A percentile compares a stretch with the other conserved stretches of the same genome.
These are phyloP conservation scores for Brenthis ino DNA, from an alignment of 2,888 invertebrate species.

Conservation along the genomic window DNA sequence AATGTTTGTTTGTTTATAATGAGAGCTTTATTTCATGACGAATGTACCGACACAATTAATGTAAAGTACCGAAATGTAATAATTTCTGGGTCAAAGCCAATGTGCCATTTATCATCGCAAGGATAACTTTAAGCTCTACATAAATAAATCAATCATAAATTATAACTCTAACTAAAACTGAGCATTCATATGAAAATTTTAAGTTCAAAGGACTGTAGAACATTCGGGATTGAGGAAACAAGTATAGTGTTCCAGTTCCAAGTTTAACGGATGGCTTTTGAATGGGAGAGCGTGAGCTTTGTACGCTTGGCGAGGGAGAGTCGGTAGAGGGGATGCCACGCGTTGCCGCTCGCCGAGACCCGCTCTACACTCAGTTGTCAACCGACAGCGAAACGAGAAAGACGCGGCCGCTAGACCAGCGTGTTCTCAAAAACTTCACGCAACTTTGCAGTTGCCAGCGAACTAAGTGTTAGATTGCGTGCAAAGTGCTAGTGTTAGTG, in stretches of 20 bases:
- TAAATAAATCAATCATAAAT: background rate
- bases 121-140: conserved; percentile 11
- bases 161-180: background rate
- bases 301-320: conserved; percentile 16
- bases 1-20: conserved; percentile 21
- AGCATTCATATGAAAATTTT: background rate
- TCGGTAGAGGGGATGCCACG: conserved; percentile 52
- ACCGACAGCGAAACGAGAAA: conserved; percentile 72
- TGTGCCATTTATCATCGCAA: conserved; percentile 25
- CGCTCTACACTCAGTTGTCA: conserved; percentile 65
- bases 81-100: conserved; percentile 43
- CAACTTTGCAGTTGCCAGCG: conserved; percentile 70
- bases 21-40: conserved; percentile 15
- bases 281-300: conserved; percentile 20
- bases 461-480: conserved; percentile 71
- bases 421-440: conserved; percentile 80
- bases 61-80: conserved; percentile 33
- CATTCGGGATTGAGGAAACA: conserved; percentile 1
- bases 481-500: conserved; percentile 68
- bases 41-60: conserved; percentile 20
- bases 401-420: conserved; percentile 72
- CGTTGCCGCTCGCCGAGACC: conserved; percentile 43
- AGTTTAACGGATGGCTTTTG: conserved; percentile 37
- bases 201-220: background rate
- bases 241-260: conserved; percentile 26